These are phyloP conservation scores for Hypsibius dujardini DNA, from an alignment of 1,140 invertebrate genomes.

Conservation along the genomic window DNA sequence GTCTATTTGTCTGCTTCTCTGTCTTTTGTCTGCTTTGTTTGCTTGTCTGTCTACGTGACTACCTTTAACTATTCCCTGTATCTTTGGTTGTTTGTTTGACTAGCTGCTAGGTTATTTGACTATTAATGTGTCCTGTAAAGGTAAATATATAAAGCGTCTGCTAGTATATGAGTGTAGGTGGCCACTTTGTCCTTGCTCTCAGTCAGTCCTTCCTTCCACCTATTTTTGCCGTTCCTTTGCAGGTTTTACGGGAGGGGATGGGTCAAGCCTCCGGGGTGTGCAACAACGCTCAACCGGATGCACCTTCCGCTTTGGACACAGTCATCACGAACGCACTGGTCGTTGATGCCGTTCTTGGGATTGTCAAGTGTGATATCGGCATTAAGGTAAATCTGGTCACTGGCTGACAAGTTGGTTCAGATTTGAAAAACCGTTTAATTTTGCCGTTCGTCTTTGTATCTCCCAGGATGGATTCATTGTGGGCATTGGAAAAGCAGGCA, in stretches of 20 bases:
- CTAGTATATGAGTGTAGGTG: too few species aligned
- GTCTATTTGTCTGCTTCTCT: too few species aligned
- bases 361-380: slow-evolving; percentile 34
- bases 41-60: too few species aligned
- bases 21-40: too few species aligned
- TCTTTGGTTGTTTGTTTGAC: too few species aligned
- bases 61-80: too few species aligned
- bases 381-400: slow-evolving; percentile 30
- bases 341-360: slow-evolving; percentile 31
- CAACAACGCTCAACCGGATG: slow-evolving; percentile 23
- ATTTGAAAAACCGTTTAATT: not conserved
- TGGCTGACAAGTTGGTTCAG: not conserved
- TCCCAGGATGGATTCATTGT: slow-evolving; percentile 30
- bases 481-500: slow-evolving; percentile 34
- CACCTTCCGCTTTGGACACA: slow-evolving; percentile 28
- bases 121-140: too few species aligned
- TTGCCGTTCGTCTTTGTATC: not conserved
- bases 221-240: not conserved
- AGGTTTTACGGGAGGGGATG: slow-evolving; percentile 34
- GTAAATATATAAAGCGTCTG: too few species aligned
- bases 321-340: slow-evolving; percentile 35
- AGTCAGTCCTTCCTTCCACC: not conserved
- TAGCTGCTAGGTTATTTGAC: too few species aligned
- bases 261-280: slow-evolving; percentile 29
- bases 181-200: too few species aligned